A percentile compares a stretch with the other conserved stretches of the same genome.
These are phyloP conservation scores for Yponomeuta evonymella DNA, from an alignment of 2,888 invertebrate species.

Conservation along the genomic window DNA sequence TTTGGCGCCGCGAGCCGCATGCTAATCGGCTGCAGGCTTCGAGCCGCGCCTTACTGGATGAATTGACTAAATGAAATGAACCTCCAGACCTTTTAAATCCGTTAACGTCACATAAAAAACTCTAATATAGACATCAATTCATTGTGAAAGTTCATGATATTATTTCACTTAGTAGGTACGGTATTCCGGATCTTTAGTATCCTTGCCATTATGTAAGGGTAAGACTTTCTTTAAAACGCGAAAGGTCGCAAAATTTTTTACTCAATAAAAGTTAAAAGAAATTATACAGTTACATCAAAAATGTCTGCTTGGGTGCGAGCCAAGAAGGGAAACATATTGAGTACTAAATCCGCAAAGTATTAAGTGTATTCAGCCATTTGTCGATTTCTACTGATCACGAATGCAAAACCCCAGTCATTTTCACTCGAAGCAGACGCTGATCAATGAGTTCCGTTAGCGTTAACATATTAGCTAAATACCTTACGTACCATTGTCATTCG, in stretches of 20 bases:
- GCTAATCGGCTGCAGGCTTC: slow-evolving; percentile 45
- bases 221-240: background rate
- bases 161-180: background rate
- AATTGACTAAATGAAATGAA: slow-evolving; percentile 37
- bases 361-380: slow-evolving; percentile 56
- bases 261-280: background rate
- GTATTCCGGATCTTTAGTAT: slow-evolving; percentile 31
- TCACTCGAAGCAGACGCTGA: slow-evolving; percentile 34
- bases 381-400: slow-evolving; percentile 67
- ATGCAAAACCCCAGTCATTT: slow-evolving; percentile 51
- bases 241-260: background rate
- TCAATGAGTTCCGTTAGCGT: background rate
- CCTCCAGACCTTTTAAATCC: slow-evolving; percentile 44
- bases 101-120: slow-evolving; percentile 43
- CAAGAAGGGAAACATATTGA: slow-evolving; percentile 14
- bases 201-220: background rate
- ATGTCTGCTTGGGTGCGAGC: slow-evolving; percentile 16
- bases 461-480: background rate
- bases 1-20: slow-evolving; percentile 48
- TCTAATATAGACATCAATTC: slow-evolving; percentile 57
- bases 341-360: slow-evolving; percentile 32
- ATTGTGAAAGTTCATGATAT: slow-evolving; percentile 57
- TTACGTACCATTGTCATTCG: background rate
- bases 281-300: background rate
- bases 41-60: slow-evolving; percentile 49